Conservation (phyloP, 2,888 invertebrate genomes). For the Cetonia aurata region DNA sequence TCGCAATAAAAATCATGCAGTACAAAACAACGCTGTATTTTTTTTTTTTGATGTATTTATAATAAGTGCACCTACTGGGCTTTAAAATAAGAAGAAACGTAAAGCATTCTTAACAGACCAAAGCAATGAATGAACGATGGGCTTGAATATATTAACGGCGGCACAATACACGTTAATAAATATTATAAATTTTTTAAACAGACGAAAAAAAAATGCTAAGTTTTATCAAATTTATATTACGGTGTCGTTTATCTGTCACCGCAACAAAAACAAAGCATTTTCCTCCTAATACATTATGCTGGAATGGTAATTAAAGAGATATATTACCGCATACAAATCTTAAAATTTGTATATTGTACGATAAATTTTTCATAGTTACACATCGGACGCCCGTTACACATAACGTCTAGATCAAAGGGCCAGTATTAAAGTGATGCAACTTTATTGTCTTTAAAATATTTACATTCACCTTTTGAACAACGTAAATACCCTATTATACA, state of each 20-base stretch:
- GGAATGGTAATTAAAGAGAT: slow-evolving; percentile 37
- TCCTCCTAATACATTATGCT: slow-evolving; percentile 17
- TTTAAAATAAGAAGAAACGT: too few species aligned
- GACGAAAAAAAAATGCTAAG: slow-evolving; percentile 29
- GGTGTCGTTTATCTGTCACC: slow-evolving; percentile 36
- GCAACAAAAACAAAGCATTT: slow-evolving; percentile 38
- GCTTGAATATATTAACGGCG: slow-evolving; percentile 22
- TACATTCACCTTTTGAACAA: slow-evolving; percentile 44
- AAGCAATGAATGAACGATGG: slow-evolving; percentile 18
- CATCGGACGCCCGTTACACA: slow-evolving; percentile 28
- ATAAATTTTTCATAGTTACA: slow-evolving; percentile 40
- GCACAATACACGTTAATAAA: slow-evolving; percentile 30
- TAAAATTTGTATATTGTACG: slow-evolving; percentile 41
- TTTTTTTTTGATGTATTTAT: too few species aligned
- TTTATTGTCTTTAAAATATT: slow-evolving; percentile 46
- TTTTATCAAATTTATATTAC: slow-evolving; percentile 40
- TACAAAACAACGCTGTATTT: too few species aligned
- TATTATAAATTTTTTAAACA: slow-evolving; percentile 34
- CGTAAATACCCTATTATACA: slow-evolving; percentile 43
- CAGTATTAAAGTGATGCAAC: slow-evolving; percentile 43
- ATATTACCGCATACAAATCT: slow-evolving; percentile 39
- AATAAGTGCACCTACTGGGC: too few species aligned
- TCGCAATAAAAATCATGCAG: too few species aligned
- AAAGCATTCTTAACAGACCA: neutral
- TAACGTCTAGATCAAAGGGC: slow-evolving; percentile 42